Base-by-base conservation (phyloP, 2,113 vertebrate species). In the Dascyllus trimaculatus region DNA sequence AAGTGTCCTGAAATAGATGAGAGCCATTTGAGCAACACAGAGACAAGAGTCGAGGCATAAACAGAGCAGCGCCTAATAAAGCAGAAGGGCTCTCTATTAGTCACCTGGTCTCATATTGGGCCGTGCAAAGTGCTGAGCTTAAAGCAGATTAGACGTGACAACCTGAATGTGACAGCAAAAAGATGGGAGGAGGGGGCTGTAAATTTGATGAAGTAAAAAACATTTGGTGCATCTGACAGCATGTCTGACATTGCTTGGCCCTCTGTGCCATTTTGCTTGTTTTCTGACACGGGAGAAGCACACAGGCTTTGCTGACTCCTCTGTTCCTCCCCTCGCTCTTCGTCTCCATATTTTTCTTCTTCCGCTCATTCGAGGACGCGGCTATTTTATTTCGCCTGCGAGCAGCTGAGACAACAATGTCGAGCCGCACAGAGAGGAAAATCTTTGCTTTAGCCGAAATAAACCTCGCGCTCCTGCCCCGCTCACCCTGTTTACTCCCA, bases 241-340 rank as follows among this genome's bases (percentile, higher is more conserved):
- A 61, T n/a, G 63, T 84, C 81, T 90, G 88, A 87, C 89, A 89
- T 81, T 25, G 79, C 81, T 71, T 77, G 78, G 87, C 85, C 67
- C 81, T 75, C 60, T 80, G 88, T 78, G 82, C 75, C 78, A 61
- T 79, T n/a, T 71, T 56, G 73, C 80, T 18, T 82, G 81, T 69
- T 81, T 81, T 86, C 67, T 85, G 78, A 87, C 51, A 77, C 75
- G 65, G 82, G 70, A 85, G 75, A 51, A 60, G 54, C 63, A 87
- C 81, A 85, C 83, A 87, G 71, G 65, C 77, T 91, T 81, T 90
- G 89, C 90, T 92, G 89, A 92, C 91, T 89, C 87, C 65, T 87
- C 85, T 79, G 62, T 89, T 93, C 86, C 67, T 60, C 75, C 52
- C 70, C 69, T 79, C 82, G 65, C 61, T 78, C 70, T n/a, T 66